Percentiles rank a stretch among this genome's conserved stretches.
Conservation (phyloP, 2,797 vertebrate genomes). For the Sphaeramia orbicularis region DNA sequence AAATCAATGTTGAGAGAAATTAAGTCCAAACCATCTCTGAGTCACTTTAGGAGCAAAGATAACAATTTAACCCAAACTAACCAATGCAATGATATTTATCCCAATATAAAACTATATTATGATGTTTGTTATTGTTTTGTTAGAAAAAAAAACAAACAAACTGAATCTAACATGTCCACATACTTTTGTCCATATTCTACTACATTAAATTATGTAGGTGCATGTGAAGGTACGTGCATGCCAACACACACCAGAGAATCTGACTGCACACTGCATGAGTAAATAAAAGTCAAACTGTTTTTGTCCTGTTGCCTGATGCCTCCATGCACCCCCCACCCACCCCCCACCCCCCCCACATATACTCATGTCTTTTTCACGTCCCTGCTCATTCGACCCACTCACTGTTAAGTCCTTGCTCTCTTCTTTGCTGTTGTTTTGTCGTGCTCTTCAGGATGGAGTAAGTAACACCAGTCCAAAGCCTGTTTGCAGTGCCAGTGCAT, state of each 20-base stretch:
- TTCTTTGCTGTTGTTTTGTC: slow-evolving; percentile 81
- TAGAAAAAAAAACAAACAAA: too few species aligned
- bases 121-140: too few species aligned
- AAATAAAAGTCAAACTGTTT: slow-evolving; percentile 5
- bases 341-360: not conserved
- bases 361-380: slow-evolving; percentile 68
- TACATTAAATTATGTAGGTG: too few species aligned
- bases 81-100: too few species aligned
- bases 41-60: too few species aligned
- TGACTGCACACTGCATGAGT: slow-evolving; percentile 11
- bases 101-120: too few species aligned
- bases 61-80: too few species aligned
- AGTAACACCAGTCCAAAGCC: slow-evolving; percentile 86
- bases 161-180: too few species aligned
- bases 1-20: too few species aligned
- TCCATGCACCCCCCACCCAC: not conserved
- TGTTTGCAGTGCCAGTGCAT: slow-evolving; percentile 87
- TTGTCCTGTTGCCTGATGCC: slow-evolving; percentile 42
- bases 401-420: slow-evolving; percentile 78
- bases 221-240: slow-evolving; percentile 39
- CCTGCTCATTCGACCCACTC: slow-evolving; percentile 68
- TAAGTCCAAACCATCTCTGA: too few species aligned
- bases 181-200: too few species aligned
- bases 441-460: slow-evolving; percentile 93
- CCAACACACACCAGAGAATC: slow-evolving; percentile 8